phyloP scores from a whole-genome alignment of 1,140 invertebrate genomes.

The Drosophila ananassae region DNA sequence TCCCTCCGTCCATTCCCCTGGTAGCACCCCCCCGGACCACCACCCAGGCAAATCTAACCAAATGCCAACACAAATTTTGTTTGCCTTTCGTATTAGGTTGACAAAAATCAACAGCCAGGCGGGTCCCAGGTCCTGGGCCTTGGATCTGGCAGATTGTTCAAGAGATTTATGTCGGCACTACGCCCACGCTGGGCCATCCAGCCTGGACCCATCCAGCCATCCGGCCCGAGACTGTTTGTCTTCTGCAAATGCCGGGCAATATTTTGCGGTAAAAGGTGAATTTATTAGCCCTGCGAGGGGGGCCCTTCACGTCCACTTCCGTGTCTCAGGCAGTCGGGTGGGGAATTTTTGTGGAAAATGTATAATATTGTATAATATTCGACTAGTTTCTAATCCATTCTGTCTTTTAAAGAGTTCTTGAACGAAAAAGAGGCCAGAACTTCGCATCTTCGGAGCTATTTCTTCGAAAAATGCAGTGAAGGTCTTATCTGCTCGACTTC shows the following conservation, averaged over 20 bases:
- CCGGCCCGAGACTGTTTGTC: constrained; percentile 53
- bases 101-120: constrained; percentile 73
- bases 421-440: no score
- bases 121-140: background rate
- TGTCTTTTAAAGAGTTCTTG: no score
- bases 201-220: background rate
- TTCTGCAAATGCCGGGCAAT: constrained; percentile 77
- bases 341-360: no score
- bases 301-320: constrained; percentile 23
- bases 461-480: no score
- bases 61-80: constrained; percentile 79
- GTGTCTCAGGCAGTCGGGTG: no score
- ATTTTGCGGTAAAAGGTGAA: constrained; percentile 80
- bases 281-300: constrained; percentile 62
- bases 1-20: background rate
- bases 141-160: constrained; percentile 33
- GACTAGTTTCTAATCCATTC: no score
- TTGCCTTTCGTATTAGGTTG: constrained; percentile 77
- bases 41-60: constrained; percentile 62
- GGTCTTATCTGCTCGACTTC: no score
- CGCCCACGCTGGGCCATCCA: no score
- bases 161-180: constrained; percentile 46
- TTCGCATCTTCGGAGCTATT: no score
- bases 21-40: background rate
- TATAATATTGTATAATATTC: no score